Evolutionary conservation across 1,140 invertebrate species (phyloP), one percentile per base, ranked within the genome.

Genomic region (Himalopsyche phryganea): DNA sequence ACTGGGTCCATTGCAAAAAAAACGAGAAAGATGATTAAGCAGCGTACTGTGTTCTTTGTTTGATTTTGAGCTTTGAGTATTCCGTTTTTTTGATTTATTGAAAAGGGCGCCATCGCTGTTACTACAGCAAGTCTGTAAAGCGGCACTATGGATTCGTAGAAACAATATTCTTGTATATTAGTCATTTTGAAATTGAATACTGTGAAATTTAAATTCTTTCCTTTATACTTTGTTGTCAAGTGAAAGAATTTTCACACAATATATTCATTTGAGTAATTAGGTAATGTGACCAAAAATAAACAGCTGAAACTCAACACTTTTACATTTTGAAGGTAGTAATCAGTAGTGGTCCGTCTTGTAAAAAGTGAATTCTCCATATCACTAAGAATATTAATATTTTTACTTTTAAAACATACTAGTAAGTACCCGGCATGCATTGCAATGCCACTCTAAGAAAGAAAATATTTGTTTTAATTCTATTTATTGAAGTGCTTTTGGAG

Each of bases 71-170:
- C 11, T 3, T 1, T 15, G n/a, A 28, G 38, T 9, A 40, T 48
- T 1, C 47, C 50, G 6, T 59, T 41, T 23, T 47, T 52, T 40
- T 52, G 45, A 11, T 1, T n/a, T 17, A 59, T 47, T 1, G 57
- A 41, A 40, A 42, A 54, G 1, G 58, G 58, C 33, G 58, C 50
- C 18, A 60, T 18, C 11, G 50, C 58, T 18, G 53, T 35, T 9
- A 53, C 2, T 35, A 53, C 48, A 1, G 50, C 52, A 15, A 60
- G 6, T 53, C 7, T 49, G 18, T 54, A 54, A 42, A 60, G 23
- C 14, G 58, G 58, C 11, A 54, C 2, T 14, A 60, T 9, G 14
- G 44, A 45, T n/a, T 54, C 38, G 1, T 53, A 17, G 6, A 60
- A 6, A 23, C 49, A 42, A 19, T 14, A 13, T 13, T 23, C 23